A percentile compares a stretch with the other conserved stretches of the same genome.
These are phyloP conservation scores for Mesoclemmys tuberculata DNA, from an alignment of 2,113 vertebrate genomes.

Conservation along the genomic window DNA sequence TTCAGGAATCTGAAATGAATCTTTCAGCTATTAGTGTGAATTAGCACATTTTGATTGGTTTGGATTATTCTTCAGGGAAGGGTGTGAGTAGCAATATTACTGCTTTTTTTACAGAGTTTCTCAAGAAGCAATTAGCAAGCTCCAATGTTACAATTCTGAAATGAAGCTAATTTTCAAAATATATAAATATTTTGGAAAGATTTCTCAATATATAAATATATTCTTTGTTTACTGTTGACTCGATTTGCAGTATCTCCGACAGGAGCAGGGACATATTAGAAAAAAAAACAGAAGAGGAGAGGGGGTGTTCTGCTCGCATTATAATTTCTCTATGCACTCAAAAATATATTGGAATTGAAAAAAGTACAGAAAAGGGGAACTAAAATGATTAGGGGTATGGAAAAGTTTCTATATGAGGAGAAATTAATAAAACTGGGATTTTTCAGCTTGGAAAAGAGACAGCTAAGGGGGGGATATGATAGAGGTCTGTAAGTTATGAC, in stretches of 20 bases:
- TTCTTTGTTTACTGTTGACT: background rate
- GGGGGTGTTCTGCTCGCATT: background rate
- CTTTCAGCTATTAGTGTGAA: background rate
- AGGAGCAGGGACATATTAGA: background rate
- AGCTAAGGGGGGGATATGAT: too few species aligned
- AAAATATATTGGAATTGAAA: too few species aligned
- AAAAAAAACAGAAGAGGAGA: background rate
- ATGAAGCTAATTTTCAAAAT: constrained; percentile 9
- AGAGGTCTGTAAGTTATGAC: too few species aligned
- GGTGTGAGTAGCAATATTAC: background rate
- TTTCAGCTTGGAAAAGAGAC: too few species aligned
- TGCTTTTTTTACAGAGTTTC: background rate
- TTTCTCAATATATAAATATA: background rate
- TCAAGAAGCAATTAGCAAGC: constrained; percentile 30
- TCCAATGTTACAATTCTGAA: constrained; percentile 15
- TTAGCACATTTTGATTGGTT: background rate
- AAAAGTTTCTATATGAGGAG: too few species aligned
- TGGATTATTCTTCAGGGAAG: background rate
- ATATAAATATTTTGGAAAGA: constrained; percentile 14
- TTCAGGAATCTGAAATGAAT: background rate
- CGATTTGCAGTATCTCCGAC: background rate
- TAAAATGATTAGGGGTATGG: too few species aligned
- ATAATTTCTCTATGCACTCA: background rate
- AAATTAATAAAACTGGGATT: too few species aligned
- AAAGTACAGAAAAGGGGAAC: too few species aligned